Evolutionary conservation across 2,797 vertebrate genomes (phyloP).

Genomic region (Bryconaethiops microstoma): DNA sequence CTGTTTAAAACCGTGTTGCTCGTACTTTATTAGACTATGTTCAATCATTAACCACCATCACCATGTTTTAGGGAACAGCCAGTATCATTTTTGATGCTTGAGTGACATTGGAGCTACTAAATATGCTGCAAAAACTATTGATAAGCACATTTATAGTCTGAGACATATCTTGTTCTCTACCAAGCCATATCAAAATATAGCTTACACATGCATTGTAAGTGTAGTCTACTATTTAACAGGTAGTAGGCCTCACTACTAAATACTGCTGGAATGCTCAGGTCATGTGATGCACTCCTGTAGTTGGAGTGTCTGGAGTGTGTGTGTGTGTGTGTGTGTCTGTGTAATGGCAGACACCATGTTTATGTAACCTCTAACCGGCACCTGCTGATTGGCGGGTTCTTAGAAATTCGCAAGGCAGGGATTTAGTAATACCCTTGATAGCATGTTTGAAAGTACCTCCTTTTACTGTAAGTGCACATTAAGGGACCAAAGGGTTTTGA

Average conservation of each 20-base stretch:
- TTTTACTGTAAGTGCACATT: constrained; percentile 20
- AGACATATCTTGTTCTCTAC: too few relatives aligned
- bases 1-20: constrained; percentile 45
- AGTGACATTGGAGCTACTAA: neutral
- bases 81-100: neutral
- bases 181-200: too few relatives aligned
- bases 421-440: constrained; percentile 15
- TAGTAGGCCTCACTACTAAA: neutral
- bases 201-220: too few relatives aligned
- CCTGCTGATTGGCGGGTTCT: constrained; percentile 25
- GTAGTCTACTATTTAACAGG: too few relatives aligned
- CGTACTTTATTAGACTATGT: constrained; percentile 52
- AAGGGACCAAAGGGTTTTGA: neutral
- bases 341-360: constrained; percentile 29
- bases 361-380: constrained; percentile 30
- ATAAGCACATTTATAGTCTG: too few relatives aligned
- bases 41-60: constrained; percentile 14
- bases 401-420: constrained; percentile 1
- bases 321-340: constrained; percentile 5
- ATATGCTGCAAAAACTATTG: too few relatives aligned
- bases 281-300: constrained; percentile 21
- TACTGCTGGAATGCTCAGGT: constrained; percentile 38
- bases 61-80: neutral
- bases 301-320: too few relatives aligned
- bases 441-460: constrained; percentile 12